Percentiles rank a stretch among this genome's conserved stretches.
Conservation (phyloP, 2,113 vertebrate genomes). For the Dryoscopus gambensis region DNA sequence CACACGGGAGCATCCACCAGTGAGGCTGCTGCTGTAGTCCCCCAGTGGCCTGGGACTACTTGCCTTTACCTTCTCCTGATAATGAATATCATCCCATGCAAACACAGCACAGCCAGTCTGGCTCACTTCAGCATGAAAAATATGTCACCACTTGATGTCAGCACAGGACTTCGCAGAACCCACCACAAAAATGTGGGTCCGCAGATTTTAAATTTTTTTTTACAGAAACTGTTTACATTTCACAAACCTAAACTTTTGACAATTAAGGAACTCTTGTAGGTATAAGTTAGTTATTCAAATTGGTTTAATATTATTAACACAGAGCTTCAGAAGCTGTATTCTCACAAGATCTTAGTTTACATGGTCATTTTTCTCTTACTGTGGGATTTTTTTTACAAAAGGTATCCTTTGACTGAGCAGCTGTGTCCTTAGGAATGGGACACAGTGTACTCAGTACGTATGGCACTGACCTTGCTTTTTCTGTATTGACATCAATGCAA, state of each 20-base stretch:
- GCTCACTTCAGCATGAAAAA: background rate
- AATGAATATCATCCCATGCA: fast-evolving
- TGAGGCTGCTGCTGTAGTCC: background rate
- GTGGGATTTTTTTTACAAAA: background rate
- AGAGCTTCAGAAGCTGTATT: background rate
- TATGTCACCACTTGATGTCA: constrained; percentile 53
- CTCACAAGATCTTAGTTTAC: background rate
- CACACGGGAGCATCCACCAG: fast-evolving
- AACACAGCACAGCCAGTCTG: background rate
- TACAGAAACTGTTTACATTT: background rate
- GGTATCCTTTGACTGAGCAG: background rate
- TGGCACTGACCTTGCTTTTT: background rate
- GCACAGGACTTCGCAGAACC: background rate
- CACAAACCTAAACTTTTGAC: background rate
- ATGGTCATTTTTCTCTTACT: background rate
- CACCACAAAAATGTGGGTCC: background rate
- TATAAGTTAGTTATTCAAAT: background rate
- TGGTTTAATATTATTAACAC: background rate
- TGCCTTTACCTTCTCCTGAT: fast-evolving
- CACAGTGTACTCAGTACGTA: background rate
- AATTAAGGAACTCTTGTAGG: background rate
- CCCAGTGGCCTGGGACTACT: too few relatives aligned
- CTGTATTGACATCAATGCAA: background rate
- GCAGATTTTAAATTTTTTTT: background rate
- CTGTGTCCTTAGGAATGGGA: background rate